These are phyloP conservation scores for Crocallis elinguaria DNA, from an alignment of 2,888 invertebrate species.

Conservation along the genomic window DNA sequence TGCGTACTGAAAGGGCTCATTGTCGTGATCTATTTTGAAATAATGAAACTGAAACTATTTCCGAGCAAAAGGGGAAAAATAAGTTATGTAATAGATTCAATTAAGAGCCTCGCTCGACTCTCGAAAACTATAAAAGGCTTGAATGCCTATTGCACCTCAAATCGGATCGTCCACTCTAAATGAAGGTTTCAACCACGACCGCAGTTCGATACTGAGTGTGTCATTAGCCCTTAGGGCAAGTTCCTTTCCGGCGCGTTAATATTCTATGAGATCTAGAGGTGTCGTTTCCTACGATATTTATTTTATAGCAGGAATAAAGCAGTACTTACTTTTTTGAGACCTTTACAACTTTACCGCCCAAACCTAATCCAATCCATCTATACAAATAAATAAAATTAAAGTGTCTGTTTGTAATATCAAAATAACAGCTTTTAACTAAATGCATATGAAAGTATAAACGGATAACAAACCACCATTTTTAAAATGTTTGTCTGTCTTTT, in stretches of 20 bases:
- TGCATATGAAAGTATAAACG: too few species aligned
- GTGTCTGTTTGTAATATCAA: too few species aligned
- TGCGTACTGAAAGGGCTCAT: too few species aligned
- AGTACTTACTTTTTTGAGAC: conserved; percentile 5
- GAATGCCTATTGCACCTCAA: neutral
- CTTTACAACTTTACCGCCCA: neutral
- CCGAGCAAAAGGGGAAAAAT: too few species aligned
- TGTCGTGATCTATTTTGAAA: too few species aligned
- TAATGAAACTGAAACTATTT: too few species aligned
- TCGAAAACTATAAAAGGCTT: neutral
- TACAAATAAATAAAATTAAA: too few species aligned
- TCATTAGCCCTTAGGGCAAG: conserved; percentile 39
- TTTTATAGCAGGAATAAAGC: conserved; percentile 26
- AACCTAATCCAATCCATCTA: neutral
- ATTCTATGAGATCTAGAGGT: conserved; percentile 35
- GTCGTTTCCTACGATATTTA: conserved; percentile 37
- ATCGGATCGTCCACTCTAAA: conserved; percentile 6
- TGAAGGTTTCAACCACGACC: conserved; percentile 10
- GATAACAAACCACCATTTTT: too few species aligned
- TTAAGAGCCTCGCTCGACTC: too few species aligned
- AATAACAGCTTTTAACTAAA: too few species aligned
- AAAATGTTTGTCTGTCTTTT: too few species aligned
- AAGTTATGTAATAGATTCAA: too few species aligned
- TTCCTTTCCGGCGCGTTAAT: conserved; percentile 33
- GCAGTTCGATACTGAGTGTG: conserved; percentile 36